These are phyloP conservation scores for Drosophila imparisetae DNA, from an alignment of 2,888 invertebrate species.

Conservation along the genomic window DNA sequence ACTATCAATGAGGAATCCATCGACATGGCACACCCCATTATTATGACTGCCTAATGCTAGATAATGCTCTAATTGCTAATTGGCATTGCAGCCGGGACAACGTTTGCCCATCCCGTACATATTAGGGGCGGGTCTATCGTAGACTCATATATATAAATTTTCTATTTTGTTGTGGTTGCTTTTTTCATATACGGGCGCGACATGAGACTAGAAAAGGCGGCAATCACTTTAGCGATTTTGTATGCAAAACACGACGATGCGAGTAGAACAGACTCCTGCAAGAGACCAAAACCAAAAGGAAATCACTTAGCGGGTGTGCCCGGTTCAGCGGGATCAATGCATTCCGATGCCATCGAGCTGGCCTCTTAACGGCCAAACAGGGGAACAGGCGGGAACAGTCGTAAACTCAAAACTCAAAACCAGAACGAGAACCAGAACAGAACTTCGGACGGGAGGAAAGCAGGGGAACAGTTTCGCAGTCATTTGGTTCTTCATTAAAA, in stretches of 20 bases:
- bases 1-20: slow-evolving; percentile 15
- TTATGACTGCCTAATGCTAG: slow-evolving; percentile 50
- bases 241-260: slow-evolving; percentile 42
- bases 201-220: slow-evolving; percentile 15
- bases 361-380: slow-evolving; percentile 28
- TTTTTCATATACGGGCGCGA: slow-evolving; percentile 33
- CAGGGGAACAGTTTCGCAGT: slow-evolving; percentile 24
- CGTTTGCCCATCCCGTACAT: slow-evolving; percentile 13
- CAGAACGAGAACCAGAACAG: slow-evolving; percentile 10
- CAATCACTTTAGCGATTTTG: slow-evolving; percentile 30
- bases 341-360: slow-evolving; percentile 23
- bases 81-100: slow-evolving; percentile 43
- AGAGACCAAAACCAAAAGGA: slow-evolving; percentile 18
- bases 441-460: background rate
- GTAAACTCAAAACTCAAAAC: slow-evolving; percentile 15
- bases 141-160: background rate
- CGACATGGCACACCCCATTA: slow-evolving; percentile 37
- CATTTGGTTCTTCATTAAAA: slow-evolving; percentile 41
- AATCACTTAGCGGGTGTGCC: slow-evolving; percentile 68
- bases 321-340: slow-evolving; percentile 49
- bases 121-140: slow-evolving; percentile 25
- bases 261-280: slow-evolving; percentile 4
- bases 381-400: slow-evolving; percentile 22
- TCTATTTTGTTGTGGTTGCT: slow-evolving; percentile 9
- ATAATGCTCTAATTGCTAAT: slow-evolving; percentile 74